These are phyloP conservation scores for Muricea muricata DNA, from an alignment of 92 coral and sea anemone genomes.

Conservation along the genomic window DNA sequence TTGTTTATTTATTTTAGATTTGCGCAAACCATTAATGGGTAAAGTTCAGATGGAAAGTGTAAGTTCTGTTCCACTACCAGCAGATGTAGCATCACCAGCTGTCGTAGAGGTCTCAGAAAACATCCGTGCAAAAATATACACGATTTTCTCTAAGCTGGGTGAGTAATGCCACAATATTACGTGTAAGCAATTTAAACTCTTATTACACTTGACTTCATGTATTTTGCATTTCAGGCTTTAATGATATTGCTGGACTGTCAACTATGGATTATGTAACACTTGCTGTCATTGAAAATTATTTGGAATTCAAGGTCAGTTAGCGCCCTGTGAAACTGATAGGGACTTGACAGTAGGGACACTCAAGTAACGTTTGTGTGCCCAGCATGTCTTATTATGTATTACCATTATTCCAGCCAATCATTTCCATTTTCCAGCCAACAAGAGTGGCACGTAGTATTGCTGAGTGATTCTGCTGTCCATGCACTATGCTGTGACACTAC, in stretches of 20 bases:
- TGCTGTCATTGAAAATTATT: constrained; percentile 87
- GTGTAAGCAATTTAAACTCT: neutral
- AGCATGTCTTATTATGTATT: too few relatives aligned
- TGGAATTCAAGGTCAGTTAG: constrained; percentile 85
- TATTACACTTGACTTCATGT: neutral
- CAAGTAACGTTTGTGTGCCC: too few relatives aligned
- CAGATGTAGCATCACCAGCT: constrained; percentile 92
- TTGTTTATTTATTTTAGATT: constrained; percentile 58
- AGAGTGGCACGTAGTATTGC: too few relatives aligned
- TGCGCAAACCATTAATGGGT: constrained; percentile 83
- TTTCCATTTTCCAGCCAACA: too few relatives aligned
- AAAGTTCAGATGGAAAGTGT: constrained; percentile 75
- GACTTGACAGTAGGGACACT: too few relatives aligned
- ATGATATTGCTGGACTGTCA: constrained; percentile 91
- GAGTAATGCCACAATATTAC: neutral
- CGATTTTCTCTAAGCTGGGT: constrained; percentile 96
- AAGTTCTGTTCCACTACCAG: constrained; percentile 83
- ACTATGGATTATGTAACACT: constrained; percentile 89
- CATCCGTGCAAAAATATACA: constrained; percentile 92
- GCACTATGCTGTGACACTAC: too few relatives aligned
- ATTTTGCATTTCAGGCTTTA: constrained; percentile 71
- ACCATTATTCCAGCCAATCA: too few relatives aligned
- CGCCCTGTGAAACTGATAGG: too few relatives aligned
- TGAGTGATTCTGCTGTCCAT: too few relatives aligned
- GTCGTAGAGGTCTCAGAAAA: constrained; percentile 94